Conservation (phyloP, 2,888 invertebrate genomes). For the Anagyrus pseudococci region DNA sequence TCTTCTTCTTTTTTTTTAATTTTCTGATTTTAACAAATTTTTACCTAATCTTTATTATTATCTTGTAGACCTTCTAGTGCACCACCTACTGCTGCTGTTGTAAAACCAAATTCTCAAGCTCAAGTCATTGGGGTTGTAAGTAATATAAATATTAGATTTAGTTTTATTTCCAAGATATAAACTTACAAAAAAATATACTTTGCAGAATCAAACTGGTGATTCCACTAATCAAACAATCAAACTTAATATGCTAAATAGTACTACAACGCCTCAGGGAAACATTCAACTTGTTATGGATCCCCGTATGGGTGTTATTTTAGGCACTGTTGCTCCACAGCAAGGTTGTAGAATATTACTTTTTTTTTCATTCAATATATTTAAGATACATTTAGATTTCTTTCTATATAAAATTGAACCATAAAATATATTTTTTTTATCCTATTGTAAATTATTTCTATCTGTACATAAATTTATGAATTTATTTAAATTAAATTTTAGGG, state of each 20-base stretch:
- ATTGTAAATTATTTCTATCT: no score
- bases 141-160: constrained; percentile 15
- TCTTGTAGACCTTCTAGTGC: constrained; percentile 43
- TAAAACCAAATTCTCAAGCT: constrained; percentile 45
- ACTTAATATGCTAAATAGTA: constrained; percentile 54
- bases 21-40: constrained; percentile 9
- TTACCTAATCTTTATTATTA: constrained; percentile 2
- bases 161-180: no score
- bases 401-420: no score
- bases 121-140: constrained; percentile 51
- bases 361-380: no score
- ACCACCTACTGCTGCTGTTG: constrained; percentile 40
- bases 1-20: not conserved
- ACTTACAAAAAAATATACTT: no score
- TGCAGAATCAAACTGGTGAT: constrained; percentile 39
- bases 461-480: constrained; percentile 1
- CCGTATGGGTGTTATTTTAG: constrained; percentile 61
- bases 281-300: constrained; percentile 66
- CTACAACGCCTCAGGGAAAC: constrained; percentile 51
- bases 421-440: no score
- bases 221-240: constrained; percentile 52
- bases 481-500: constrained; percentile 18
- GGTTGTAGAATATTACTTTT: no score
- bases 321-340: constrained; percentile 56
- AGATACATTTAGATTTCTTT: no score